A percentile compares a stretch with the other conserved stretches of the same genome.
Evolutionary conservation across 2,113 vertebrate species (phyloP).

Genomic region (Labeo rohita): DNA sequence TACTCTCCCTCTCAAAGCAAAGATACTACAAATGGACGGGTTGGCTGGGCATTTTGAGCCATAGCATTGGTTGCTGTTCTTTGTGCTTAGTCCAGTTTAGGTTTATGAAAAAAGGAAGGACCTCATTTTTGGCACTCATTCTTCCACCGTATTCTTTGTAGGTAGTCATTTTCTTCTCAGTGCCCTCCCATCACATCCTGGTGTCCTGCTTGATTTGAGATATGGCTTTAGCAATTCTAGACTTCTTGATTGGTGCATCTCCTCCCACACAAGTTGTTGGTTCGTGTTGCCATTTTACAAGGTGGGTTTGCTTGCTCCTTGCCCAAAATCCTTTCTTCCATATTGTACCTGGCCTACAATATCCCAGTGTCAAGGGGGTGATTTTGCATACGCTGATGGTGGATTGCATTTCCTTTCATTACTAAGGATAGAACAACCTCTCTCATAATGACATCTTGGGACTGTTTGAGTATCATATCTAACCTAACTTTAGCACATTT

Average conservation of each 20-base stretch:
- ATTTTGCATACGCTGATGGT: neutral
- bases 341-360: neutral
- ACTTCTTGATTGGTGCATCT: neutral
- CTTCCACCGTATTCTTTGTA: neutral
- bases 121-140: neutral
- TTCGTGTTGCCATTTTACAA: neutral
- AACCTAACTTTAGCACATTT: neutral
- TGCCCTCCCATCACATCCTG: neutral
- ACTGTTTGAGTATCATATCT: neutral
- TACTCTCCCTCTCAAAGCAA: no score
- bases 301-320: neutral
- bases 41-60: no score
- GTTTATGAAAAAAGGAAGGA: neutral
- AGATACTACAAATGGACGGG: no score
- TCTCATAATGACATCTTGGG: neutral
- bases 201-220: neutral
- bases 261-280: neutral
- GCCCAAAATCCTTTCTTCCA: neutral
- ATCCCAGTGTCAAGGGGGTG: neutral
- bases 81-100: no score
- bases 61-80: no score
- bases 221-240: neutral
- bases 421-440: neutral
- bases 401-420: neutral
- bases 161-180: neutral